phyloP scores from a whole-genome alignment of 1,140 invertebrate genomes.

The Venturia canescens region DNA sequence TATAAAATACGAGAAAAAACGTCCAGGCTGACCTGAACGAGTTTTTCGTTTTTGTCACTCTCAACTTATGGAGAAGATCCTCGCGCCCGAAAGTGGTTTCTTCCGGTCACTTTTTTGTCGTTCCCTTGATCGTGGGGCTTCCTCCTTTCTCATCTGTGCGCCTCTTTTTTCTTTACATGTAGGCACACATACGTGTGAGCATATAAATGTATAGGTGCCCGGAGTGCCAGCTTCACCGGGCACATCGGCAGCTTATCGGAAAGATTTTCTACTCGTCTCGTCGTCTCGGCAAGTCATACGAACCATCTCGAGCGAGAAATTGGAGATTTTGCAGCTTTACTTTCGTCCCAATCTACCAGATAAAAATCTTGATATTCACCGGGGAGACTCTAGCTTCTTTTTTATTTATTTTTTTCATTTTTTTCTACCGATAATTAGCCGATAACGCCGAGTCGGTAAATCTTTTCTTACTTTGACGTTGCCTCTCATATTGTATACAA shows the following conservation, averaged over 20 bases:
- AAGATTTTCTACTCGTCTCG: conserved; percentile 9
- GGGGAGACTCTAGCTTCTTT: no score
- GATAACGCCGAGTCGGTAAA: conserved; percentile 23
- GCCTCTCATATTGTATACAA: not conserved
- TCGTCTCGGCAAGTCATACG: conserved; percentile 30
- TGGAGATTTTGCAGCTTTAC: conserved; percentile 43
- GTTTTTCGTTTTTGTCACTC: conserved; percentile 35
- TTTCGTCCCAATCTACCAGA: conserved; percentile 35
- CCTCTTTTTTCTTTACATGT: not conserved
- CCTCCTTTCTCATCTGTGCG: not conserved
- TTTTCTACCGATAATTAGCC: conserved; percentile 18
- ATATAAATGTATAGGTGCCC: not conserved
- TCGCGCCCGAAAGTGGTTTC: conserved; percentile 42
- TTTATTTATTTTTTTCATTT: conserved; percentile 3
- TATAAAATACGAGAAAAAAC: conserved; percentile 8
- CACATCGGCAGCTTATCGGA: conserved; percentile 38
- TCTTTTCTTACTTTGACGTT: not conserved
- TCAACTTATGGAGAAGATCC: conserved; percentile 13
- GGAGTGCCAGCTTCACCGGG: not conserved
- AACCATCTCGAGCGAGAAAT: conserved; percentile 41
- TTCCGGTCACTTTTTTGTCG: conserved; percentile 43
- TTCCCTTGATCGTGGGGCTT: conserved; percentile 10
- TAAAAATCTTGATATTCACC: conserved; percentile 40
- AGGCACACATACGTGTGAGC: not conserved
- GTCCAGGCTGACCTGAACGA: not conserved